Base-by-base conservation (phyloP, 1,140 invertebrate genomes). In the Drosophila sulfurigaster region DNA sequence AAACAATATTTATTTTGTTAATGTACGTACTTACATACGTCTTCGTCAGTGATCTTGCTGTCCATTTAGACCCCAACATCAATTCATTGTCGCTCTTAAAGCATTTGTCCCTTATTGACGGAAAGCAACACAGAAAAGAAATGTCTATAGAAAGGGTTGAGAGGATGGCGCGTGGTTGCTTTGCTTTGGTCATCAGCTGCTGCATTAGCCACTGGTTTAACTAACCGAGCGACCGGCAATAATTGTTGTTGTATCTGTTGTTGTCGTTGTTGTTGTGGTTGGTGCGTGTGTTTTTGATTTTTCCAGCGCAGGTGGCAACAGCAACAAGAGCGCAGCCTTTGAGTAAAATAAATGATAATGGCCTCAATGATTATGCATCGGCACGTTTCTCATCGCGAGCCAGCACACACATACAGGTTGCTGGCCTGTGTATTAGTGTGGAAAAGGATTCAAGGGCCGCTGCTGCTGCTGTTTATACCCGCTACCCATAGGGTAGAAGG, bases 291-390 rank as follows among this genome's bases (percentile, higher is more conserved):
- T 72, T 87, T 80, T 78, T 59, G 83, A 88, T 88, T 88, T 83
- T 88, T 83, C 69, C 66, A 77, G 30, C 51, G 11, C 52, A 46
- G 13, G 38, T 25, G 46, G 51, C 65, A 63, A 35, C 75, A 79
- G 41, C 75, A 69, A 48, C 71, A 79, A 77, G 77, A 78, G 74
- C 83, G 82, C 85, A 43, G 64, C 58, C 78, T 89, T 88, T 89
- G 85, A 81, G 81, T 88, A 87, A 88, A 88, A 88, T 88, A 88
- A 88, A 88, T 89, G 83, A 88, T 88, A 88, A 88, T 88, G 83
- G 83, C 85, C 68, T 73, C 85, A 88, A 88, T 88, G 83, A 88
- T 88, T 88, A 88, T 88, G 83, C 85, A 88, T 89, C 85, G 85
- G 85, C 83, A 88, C 83, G 83, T 88, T 88, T 88, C 83, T 88